These are phyloP conservation scores for Mareca penelope DNA, from an alignment of 2,797 vertebrate genomes.

Conservation along the genomic window DNA sequence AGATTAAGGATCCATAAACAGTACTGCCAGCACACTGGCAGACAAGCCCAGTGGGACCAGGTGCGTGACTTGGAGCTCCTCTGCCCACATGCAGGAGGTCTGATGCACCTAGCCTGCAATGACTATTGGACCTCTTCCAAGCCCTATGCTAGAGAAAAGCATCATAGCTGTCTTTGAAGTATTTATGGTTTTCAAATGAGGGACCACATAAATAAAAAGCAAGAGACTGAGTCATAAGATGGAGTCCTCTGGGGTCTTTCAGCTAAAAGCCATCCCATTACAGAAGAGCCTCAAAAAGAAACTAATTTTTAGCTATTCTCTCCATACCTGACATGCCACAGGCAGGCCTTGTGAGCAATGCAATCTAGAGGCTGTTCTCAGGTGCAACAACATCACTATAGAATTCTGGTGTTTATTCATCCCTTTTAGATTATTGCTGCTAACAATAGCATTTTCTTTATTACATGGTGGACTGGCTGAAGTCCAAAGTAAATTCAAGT, in stretches of 20 bases:
- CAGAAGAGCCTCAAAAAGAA: slow-evolving; percentile 8
- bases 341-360: neutral
- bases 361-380: neutral
- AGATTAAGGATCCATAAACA: neutral
- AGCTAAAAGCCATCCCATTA: neutral
- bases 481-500: neutral
- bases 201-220: neutral
- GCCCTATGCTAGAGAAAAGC: neutral
- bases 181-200: neutral
- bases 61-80: neutral
- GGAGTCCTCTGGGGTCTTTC: neutral
- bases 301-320: neutral
- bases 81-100: neutral
- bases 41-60: neutral
- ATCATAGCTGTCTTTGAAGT: neutral
- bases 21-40: neutral
- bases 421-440: neutral
- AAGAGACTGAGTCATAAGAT: neutral
- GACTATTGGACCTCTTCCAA: neutral
- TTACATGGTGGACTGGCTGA: neutral
- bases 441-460: slow-evolving; percentile 16
- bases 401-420: neutral
- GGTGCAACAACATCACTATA: neutral
- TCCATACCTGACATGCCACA: neutral
- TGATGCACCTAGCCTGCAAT: neutral